Evolutionary conservation across 2,888 invertebrate genomes (phyloP), one percentile per base, ranked within the genome.

Genomic region (Hirtodrosophila duncani): DNA sequence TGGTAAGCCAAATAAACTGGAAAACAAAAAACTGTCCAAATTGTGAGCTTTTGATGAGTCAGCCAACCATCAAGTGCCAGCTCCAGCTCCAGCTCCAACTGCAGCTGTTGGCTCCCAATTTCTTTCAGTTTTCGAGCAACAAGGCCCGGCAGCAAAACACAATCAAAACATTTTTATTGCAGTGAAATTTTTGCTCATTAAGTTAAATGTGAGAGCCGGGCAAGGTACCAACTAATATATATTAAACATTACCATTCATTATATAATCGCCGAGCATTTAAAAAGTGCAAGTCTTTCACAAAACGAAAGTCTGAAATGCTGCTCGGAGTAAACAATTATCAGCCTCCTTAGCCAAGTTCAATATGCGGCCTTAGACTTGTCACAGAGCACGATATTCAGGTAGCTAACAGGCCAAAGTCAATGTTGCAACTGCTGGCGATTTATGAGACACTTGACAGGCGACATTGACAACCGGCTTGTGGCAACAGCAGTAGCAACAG

Each of bases 131-230:
- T 21, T 29, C 18, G 43, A 36, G 29, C 43, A 39, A 30, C 53
- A 53, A 49, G 33, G 46, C 20, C 20, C 36, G 27, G 38, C 20
- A 27, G 29, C 9, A 29, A 56, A 44, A 51, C 21, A 60, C 24
- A 50, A 72, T 58, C 62, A 74, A 63, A 59, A 44, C 39, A 39
- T 27, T 74, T 71, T 72, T 75, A 79, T 64, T 57, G 63, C 42
- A 79, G 72, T 72, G 72, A 72, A 72, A 72, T 79, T 74, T 65
- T 55, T 48, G 48, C 56, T 78, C 79, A 67, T 72, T 79, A 72
- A 67, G 36, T 16, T 53, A 5, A 57, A 51, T 70, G 71, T 70
- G 67, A 70, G 71, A 79, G 67, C 49, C 48, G 39, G 39, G 20
- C 29, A 5, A 10, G 16, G 7, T 10, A 18, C 51, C 56, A 38